Evolutionary conservation across 2,797 vertebrate species (phyloP).

Genomic region (Aldrovandia affinis): DNA sequence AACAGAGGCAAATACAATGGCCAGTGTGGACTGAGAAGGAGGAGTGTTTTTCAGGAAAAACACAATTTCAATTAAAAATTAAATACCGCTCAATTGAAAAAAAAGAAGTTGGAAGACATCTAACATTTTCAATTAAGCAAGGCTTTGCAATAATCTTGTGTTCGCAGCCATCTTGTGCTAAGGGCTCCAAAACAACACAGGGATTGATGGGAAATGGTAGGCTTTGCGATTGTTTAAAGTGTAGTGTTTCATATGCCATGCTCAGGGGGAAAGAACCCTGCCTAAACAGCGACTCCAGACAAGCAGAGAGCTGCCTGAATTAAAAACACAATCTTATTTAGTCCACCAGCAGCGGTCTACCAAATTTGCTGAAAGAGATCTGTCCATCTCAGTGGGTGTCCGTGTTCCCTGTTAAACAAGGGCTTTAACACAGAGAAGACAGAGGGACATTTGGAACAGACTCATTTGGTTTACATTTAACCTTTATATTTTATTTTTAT

Average conservation of each 20-base stretch:
- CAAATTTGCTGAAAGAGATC: constrained; percentile 29
- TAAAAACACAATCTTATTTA: constrained; percentile 34
- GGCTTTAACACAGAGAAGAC: constrained; percentile 1
- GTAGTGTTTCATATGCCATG: constrained; percentile 26
- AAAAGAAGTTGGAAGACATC: constrained; percentile 36
- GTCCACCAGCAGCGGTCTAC: constrained; percentile 29
- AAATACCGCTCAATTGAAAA: constrained; percentile 35
- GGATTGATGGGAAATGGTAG: constrained; percentile 42
- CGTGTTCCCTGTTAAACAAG: constrained; percentile 38
- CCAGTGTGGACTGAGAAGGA: constrained; percentile 4
- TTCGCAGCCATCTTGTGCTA: neutral
- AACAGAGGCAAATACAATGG: constrained; percentile 34
- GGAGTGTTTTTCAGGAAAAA: constrained; percentile 41
- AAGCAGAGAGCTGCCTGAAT: constrained; percentile 15
- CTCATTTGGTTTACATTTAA: constrained; percentile 33
- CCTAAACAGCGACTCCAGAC: constrained; percentile 22
- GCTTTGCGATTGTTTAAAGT: constrained; percentile 37
- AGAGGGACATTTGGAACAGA: neutral
- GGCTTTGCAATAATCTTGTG: constrained; percentile 46
- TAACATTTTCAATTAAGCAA: constrained; percentile 54
- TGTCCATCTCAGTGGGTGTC: constrained; percentile 23
- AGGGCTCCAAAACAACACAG: constrained; percentile 38
- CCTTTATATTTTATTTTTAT: constrained; percentile 10
- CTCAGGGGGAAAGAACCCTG: constrained; percentile 2
- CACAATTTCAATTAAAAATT: constrained; percentile 47